A percentile compares a stretch with the other conserved stretches of the same genome.
Conservation (phyloP, 2,888 invertebrate genomes). For the Belgica antarctica region DNA sequence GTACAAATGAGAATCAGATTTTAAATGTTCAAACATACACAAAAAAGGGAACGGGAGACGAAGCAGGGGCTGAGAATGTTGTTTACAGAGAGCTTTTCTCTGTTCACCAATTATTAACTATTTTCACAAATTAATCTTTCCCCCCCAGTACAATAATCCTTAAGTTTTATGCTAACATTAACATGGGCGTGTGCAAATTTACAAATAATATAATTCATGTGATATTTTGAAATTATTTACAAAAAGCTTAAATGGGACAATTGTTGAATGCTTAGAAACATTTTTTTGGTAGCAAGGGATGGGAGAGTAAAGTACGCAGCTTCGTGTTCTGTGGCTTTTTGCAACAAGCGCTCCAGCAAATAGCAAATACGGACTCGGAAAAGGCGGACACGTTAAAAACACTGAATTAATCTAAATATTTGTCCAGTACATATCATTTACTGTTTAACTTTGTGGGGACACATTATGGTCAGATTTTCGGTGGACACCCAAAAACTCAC, state of each 20-base stretch:
- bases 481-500: too few species aligned
- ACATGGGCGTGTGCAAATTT: too few species aligned
- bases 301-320: neutral
- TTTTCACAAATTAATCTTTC: too few species aligned
- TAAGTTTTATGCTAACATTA: too few species aligned
- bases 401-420: neutral
- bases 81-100: too few species aligned
- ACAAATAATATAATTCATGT: neutral
- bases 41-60: too few species aligned
- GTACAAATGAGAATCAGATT: slow-evolving; percentile 24
- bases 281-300: neutral
- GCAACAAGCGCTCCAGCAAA: neutral
- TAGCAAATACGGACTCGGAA: neutral
- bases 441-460: too few species aligned
- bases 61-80: too few species aligned
- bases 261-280: slow-evolving; percentile 9
- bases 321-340: neutral
- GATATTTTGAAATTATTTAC: neutral
- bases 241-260: slow-evolving; percentile 14
- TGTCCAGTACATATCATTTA: neutral
- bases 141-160: neutral
- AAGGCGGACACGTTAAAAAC: neutral
- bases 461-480: too few species aligned
- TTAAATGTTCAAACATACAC: slow-evolving; percentile 16
- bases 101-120: too few species aligned